Percentiles rank a stretch among this genome's conserved stretches.
Conservation (phyloP, 2,888 invertebrate genomes). For the Apodemia zela region DNA sequence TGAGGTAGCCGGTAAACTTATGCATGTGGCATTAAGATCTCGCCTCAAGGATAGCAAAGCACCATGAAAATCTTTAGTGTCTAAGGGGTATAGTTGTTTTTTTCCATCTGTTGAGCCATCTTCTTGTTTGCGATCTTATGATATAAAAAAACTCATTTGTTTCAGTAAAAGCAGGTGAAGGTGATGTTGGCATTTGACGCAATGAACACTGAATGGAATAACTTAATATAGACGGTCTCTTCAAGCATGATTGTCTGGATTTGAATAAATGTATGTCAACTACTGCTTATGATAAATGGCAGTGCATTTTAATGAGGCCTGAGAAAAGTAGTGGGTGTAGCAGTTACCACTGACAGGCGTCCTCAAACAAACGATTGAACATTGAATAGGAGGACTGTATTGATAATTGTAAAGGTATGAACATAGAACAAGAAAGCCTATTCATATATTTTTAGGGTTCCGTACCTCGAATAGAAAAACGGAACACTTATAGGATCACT, state of each 20-base stretch:
- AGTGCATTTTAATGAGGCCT: constrained; percentile 19
- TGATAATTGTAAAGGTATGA: constrained; percentile 16
- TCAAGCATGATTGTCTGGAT: constrained; percentile 3
- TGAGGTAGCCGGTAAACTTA: too few relatives aligned
- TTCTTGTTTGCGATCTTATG: too few relatives aligned
- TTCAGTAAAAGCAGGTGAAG: constrained; percentile 8
- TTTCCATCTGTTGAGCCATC: too few relatives aligned
- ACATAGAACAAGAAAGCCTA: not conserved
- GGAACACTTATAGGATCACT: too few relatives aligned
- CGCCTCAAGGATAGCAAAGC: too few relatives aligned
- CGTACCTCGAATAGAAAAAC: too few relatives aligned
- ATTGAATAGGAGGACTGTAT: constrained; percentile 56
- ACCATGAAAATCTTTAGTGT: too few relatives aligned
- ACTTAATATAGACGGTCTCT: constrained; percentile 9
- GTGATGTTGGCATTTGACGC: constrained; percentile 1
- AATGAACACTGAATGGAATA: not conserved
- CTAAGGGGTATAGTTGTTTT: too few relatives aligned
- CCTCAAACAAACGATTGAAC: constrained; percentile 49
- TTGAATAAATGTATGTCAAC: constrained; percentile 22
- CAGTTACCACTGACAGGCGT: constrained; percentile 41
- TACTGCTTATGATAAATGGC: constrained; percentile 22
- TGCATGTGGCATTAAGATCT: too few relatives aligned
- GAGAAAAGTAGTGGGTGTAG: constrained; percentile 46
- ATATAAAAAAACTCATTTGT: not conserved
- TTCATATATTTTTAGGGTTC: not conserved